These are phyloP conservation scores for Acanthornis magna DNA, from an alignment of 2,797 vertebrate genomes.

Conservation along the genomic window DNA sequence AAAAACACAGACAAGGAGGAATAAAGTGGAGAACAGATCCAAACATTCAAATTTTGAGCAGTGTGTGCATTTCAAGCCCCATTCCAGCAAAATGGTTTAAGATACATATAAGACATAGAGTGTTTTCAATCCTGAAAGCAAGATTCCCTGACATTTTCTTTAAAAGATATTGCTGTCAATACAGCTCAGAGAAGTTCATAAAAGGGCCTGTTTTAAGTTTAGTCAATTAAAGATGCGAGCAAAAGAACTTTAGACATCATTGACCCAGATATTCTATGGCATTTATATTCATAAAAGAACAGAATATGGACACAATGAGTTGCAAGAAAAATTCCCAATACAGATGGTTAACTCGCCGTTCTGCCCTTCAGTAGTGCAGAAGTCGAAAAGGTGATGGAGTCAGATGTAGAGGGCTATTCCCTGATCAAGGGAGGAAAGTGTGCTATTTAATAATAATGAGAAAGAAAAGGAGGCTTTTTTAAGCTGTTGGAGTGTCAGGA, in stretches of 20 bases:
- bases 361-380: slow-evolving; percentile 54
- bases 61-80: not conserved
- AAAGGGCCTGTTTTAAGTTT: slow-evolving; percentile 63
- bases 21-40: not conserved
- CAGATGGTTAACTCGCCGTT: slow-evolving; percentile 44
- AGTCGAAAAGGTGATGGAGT: slow-evolving; percentile 57
- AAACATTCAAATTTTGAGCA: not conserved
- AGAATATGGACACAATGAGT: slow-evolving; percentile 45
- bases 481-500: not conserved
- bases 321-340: slow-evolving; percentile 62
- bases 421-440: slow-evolving; percentile 39
- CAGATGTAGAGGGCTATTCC: slow-evolving; percentile 63
- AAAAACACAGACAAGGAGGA: slow-evolving; percentile 4
- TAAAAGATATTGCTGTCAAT: slow-evolving; percentile 44
- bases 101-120: not conserved
- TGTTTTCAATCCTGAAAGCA: slow-evolving; percentile 6
- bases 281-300: slow-evolving; percentile 66
- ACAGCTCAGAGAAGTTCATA: slow-evolving; percentile 44
- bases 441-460: slow-evolving; percentile 60
- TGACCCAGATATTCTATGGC: slow-evolving; percentile 63
- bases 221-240: slow-evolving; percentile 67
- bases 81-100: not conserved
- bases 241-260: slow-evolving; percentile 65
- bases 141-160: slow-evolving; percentile 31
- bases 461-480: slow-evolving; percentile 13